These are phyloP conservation scores for Hippocampus mohnikei DNA, from an alignment of 2,113 vertebrate genomes.

Conservation along the genomic window DNA sequence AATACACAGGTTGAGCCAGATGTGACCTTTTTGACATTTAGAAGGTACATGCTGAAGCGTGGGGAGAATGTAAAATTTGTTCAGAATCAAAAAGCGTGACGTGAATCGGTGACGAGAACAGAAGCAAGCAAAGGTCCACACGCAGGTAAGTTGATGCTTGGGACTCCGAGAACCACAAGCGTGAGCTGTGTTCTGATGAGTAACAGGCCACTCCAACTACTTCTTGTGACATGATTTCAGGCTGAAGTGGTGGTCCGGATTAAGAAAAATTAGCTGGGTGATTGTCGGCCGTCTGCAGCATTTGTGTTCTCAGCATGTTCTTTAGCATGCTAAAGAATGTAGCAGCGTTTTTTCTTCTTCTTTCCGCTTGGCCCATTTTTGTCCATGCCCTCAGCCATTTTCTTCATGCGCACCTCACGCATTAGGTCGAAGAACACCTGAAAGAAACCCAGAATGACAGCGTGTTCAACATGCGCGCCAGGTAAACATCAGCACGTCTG, in stretches of 20 bases:
- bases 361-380: conserved; percentile 90
- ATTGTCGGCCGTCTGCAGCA: conserved; percentile 3
- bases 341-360: conserved; percentile 92
- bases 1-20: not conserved
- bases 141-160: not conserved
- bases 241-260: not conserved
- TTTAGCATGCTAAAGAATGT: conserved; percentile 78
- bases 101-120: not conserved
- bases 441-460: not conserved
- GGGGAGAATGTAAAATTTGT: not conserved
- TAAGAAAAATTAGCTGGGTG: not conserved
- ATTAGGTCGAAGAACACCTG: conserved; percentile 98
- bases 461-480: not conserved
- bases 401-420: conserved; percentile 93
- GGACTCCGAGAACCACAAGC: not conserved
- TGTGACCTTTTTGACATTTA: not conserved
- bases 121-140: not conserved
- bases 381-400: conserved; percentile 94
- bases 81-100: not conserved
- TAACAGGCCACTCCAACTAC: not conserved
- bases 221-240: not conserved
- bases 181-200: not conserved
- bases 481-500: not conserved
- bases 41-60: not conserved
- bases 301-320: not conserved